These are phyloP conservation scores for Notarius quadriscutis DNA, from an alignment of 2,113 vertebrate genomes.

Conservation along the genomic window DNA sequence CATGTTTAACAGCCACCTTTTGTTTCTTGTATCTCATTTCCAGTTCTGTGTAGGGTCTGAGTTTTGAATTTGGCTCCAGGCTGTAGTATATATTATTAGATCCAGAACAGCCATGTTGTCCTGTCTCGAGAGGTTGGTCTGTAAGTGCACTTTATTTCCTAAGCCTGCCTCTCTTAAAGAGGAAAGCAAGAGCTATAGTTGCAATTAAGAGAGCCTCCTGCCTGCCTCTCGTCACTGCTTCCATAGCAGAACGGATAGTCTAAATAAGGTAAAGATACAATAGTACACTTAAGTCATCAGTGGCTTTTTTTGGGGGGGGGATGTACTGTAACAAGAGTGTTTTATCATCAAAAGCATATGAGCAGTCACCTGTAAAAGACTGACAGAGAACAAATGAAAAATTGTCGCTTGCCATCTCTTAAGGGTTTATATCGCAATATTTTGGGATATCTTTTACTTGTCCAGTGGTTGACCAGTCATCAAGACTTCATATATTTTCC, in stretches of 20 bases:
- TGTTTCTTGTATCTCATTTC: not conserved
- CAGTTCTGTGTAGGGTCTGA: too few species aligned
- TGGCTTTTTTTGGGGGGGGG: not conserved
- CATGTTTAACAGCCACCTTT: not conserved
- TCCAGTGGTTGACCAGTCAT: not conserved
- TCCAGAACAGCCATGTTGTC: not conserved
- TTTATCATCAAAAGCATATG: not conserved
- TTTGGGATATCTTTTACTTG: not conserved
- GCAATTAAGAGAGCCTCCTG: not conserved
- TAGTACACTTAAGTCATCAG: not conserved
- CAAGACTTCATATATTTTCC: not conserved
- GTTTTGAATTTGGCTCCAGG: not conserved
- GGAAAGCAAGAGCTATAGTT: not conserved
- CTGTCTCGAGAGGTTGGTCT: not conserved
- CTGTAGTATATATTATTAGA: not conserved
- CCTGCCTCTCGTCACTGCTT: not conserved
- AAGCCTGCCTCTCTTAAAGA: not conserved
- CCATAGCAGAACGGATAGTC: not conserved
- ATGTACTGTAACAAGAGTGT: not conserved
- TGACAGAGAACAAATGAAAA: not conserved
- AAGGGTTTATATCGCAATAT: not conserved
- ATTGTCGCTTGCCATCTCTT: slow-evolving; percentile 4
- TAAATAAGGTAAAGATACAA: not conserved
- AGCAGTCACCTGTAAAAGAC: not conserved
- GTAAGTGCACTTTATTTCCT: not conserved